Base-by-base conservation (phyloP, 2,888 invertebrate genomes). In the Synergus laeviventris region DNA sequence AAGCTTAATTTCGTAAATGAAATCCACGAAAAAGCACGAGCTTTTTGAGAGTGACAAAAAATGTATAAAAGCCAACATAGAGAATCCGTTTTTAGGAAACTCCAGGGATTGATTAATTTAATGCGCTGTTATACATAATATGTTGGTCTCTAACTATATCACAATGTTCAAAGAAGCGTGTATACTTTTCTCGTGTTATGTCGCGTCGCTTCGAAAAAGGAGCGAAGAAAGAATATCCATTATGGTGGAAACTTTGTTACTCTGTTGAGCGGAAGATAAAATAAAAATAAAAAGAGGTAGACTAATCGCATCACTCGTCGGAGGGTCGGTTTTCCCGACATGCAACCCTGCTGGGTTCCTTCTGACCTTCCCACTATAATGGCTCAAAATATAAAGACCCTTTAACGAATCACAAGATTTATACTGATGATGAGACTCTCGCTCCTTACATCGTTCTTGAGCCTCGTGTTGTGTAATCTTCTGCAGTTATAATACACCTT, bases 221-320 rank as follows among this genome's bases (percentile, higher is more conserved):
- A 45, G 70, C 8, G 45, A 49, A 70, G 70, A 49, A 49, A 49
- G 31, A 70, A 49, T 70, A 70, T 49, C 70, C 24, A 70, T 70
- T 31, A 70, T 24, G 16, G 49, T 24, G 70, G 42, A 70, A 70
- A 70, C 45, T 42, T 42, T 49, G 49, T 70, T 45, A 49, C 70
- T 45, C 3, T 31, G 42, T 70, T 49, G 70, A 42, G 24, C 24
- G n/a, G n/a, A 31, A 70, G 21, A 31, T 49, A 49, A 49, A 70
- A 49, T 49, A 49, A 31, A 70, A 49, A 49, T 9, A 64, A 64
- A 39, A 31, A 21, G n/a, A 31, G 70, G 45, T 70, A 70, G 49
- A 31, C 45, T 64, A 64, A 64, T 39, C 64, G 39, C 64, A 64
- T 70, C 12, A 24, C n/a, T 70, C 16, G 45, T 36, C n/a, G 24